Base-by-base conservation (phyloP, 2,888 invertebrate genomes). In the Erannis defoliaria region DNA sequence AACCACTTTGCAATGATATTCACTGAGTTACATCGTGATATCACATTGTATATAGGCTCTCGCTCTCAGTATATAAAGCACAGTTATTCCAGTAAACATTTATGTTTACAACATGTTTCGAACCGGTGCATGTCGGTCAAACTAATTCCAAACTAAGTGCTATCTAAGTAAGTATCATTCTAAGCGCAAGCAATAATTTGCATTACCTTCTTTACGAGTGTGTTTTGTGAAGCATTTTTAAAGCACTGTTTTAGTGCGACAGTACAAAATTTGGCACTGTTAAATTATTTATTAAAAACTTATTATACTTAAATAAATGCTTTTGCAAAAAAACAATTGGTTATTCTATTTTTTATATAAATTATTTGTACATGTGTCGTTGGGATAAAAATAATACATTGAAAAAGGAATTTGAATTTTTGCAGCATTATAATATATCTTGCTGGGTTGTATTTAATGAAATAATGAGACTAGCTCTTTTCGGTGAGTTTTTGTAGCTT, bases 51-150 rank as follows among this genome's bases (percentile, higher is more conserved):
- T n/a, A n/a, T n/a, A n/a, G n/a, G n/a, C n/a, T n/a, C n/a, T n/a
- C n/a, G n/a, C n/a, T n/a, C n/a, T n/a, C n/a, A n/a, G n/a, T n/a
- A n/a, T n/a, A n/a, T n/a, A 26, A 2, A 26, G 26, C 23, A 4
- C 8, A 26, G 1, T 6, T 26, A 26, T 6, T 26, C n/a, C n/a
- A n/a, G n/a, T 26, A 26, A 6, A 26, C 2, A 26, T 26, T 26
- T 26, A 5, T 18, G 9, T 9, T 38, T 38, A 38, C 12, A 38
- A 48, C 10, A n/a, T 31, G 0, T 56, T 31, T 48, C 18, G 26
- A 54, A 23, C 35, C 48, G 33, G 48, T 48, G 50, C 61, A 57
- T 38, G 43, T 49, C 43, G 64, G 56, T 64, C 60, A 45, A 56
- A 53, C 23, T 53, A 55, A 12, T 8, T n/a, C 3, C 5, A 16